Evolutionary conservation across 1,140 invertebrate species (phyloP).

Genomic region (Bombus polaris): DNA sequence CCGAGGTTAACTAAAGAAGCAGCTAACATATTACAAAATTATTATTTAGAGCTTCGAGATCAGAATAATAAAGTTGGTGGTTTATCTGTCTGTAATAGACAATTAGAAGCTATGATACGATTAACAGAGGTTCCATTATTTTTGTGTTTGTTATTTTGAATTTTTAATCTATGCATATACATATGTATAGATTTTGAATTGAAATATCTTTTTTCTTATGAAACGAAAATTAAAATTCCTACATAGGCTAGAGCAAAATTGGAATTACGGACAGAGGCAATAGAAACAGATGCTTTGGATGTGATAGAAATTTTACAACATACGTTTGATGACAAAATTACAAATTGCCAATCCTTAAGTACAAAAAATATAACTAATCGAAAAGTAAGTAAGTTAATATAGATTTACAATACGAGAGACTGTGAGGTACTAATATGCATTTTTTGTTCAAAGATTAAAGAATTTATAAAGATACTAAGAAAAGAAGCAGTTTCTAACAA

Average conservation of each 20-base stretch:
- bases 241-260: constrained; percentile 91
- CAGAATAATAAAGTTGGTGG: constrained; percentile 84
- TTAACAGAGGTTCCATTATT: constrained; percentile 88
- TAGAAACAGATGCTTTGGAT: constrained; percentile 91
- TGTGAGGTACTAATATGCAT: constrained; percentile 2
- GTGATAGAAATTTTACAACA: constrained; percentile 93
- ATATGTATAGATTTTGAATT: not conserved
- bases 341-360: constrained; percentile 14
- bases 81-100: constrained; percentile 91
- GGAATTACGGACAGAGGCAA: constrained; percentile 92
- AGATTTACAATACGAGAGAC: constrained; percentile 19
- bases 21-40: constrained; percentile 88
- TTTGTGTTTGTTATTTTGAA: not conserved
- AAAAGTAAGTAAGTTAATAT: constrained; percentile 82
- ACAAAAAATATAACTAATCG: constrained; percentile 88
- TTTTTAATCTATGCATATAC: not conserved
- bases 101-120: constrained; percentile 94
- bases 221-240: constrained; percentile 34
- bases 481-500: constrained; percentile 85
- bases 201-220: not conserved
- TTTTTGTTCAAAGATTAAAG: constrained; percentile 86
- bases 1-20: constrained; percentile 90
- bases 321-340: constrained; percentile 78
- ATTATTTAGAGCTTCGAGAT: constrained; percentile 91
- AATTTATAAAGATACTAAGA: constrained; percentile 89